A percentile compares a stretch with the other conserved stretches of the same genome.
Conservation (phyloP, 2,797 vertebrate species). For the Natrix natrix region DNA sequence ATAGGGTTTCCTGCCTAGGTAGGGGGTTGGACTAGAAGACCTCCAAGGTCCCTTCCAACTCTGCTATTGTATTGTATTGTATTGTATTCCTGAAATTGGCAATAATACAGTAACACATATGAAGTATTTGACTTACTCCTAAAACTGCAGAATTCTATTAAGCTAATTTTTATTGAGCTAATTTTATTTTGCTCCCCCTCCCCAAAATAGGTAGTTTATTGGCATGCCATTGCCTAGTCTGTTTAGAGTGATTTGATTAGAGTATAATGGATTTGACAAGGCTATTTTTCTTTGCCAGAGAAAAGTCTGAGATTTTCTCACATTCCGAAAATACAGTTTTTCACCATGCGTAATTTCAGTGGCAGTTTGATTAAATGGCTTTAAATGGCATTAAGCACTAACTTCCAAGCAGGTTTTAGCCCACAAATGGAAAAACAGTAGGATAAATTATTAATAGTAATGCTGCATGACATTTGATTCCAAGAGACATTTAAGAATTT, state of each 20-base stretch:
- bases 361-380: neutral
- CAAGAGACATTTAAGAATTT: neutral
- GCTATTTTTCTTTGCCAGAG: neutral
- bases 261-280: conserved; percentile 24
- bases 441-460: neutral
- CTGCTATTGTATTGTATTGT: too few relatives aligned
- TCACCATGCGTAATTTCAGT: neutral
- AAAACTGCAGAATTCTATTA: neutral
- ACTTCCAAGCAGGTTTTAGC: neutral
- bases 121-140: conserved; percentile 2
- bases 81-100: neutral
- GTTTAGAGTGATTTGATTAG: conserved; percentile 13
- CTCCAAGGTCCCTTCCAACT: too few relatives aligned
- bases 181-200: conserved; percentile 14
- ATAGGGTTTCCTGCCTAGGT: too few relatives aligned
- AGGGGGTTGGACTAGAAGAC: too few relatives aligned
- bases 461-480: neutral
- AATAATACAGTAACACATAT: conserved; percentile 11
- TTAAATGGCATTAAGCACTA: conserved; percentile 7
- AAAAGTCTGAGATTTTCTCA: neutral
- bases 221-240: neutral
- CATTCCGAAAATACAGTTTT: conserved; percentile 3
- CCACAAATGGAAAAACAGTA: neutral
- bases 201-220: conserved; percentile 19
- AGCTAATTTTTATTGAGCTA: conserved; percentile 8